phyloP scores from a whole-genome alignment of 2,797 vertebrate species.

The Merluccius polli region DNA sequence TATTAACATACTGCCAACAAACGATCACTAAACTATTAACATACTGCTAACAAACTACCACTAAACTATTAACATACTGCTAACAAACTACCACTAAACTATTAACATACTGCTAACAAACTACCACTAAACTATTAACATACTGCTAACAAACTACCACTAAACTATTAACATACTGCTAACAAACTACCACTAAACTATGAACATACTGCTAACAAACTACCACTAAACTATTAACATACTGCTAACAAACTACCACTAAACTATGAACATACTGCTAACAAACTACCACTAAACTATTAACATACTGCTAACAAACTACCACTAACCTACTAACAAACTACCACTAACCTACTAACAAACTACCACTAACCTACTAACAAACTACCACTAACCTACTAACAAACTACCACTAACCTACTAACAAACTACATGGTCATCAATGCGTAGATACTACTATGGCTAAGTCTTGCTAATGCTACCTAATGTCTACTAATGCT shows the following conservation, averaged over 20 bases:
- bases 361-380: too few relatives aligned
- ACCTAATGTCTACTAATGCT: not conserved
- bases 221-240: not conserved
- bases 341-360: not conserved
- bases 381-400: not conserved
- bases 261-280: too few relatives aligned
- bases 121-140: too few relatives aligned
- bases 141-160: too few relatives aligned
- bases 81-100: not conserved
- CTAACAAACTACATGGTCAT: not conserved
- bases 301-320: not conserved
- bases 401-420: not conserved
- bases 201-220: too few relatives aligned
- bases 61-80: too few relatives aligned
- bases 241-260: not conserved
- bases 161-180: not conserved
- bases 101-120: not conserved
- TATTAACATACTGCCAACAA: too few relatives aligned
- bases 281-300: not conserved
- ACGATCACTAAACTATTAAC: not conserved
- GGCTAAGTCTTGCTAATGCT: not conserved
- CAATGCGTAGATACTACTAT: not conserved
- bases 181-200: not conserved
- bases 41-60: not conserved
- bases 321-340: too few relatives aligned